phyloP scores from a whole-genome alignment of 2,113 vertebrate genomes.

The Chlorodrepanis virens region DNA sequence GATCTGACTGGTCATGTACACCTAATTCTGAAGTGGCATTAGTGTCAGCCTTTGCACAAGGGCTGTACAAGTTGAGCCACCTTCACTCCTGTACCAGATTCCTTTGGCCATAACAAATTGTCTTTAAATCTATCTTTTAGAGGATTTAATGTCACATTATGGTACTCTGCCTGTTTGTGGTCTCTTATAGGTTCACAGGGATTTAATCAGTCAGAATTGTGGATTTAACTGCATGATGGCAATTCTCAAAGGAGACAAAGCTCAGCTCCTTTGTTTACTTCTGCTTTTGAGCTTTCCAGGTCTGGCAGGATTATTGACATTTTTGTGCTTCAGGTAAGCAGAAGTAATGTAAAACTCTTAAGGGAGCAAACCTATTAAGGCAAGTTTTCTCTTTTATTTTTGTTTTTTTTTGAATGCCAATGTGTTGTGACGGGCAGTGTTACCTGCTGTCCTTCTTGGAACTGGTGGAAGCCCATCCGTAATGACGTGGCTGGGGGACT shows the following conservation, averaged over 20 bases:
- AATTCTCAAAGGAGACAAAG: neutral
- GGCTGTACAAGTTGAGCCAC: neutral
- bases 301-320: neutral
- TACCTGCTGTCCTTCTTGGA: neutral
- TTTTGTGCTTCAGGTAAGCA: neutral
- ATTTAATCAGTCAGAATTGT: neutral
- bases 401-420: neutral
- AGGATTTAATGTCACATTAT: neutral
- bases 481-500: rapidly evolving
- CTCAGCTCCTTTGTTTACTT: neutral
- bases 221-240: neutral
- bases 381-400: neutral
- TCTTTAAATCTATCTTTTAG: neutral
- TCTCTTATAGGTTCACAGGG: neutral
- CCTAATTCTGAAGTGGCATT: neutral
- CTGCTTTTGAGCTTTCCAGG: neutral
- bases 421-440: neutral
- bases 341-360: neutral
- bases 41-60: neutral
- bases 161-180: neutral
- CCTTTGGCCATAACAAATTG: neutral
- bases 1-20: rapidly evolving
- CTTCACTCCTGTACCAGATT: neutral
- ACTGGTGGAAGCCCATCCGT: neutral
- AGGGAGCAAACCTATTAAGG: neutral